Percentiles rank a stretch among this genome's conserved stretches.
These are phyloP conservation scores for Horisme vitalbata DNA, from an alignment of 2,888 invertebrate genomes.

Conservation along the genomic window DNA sequence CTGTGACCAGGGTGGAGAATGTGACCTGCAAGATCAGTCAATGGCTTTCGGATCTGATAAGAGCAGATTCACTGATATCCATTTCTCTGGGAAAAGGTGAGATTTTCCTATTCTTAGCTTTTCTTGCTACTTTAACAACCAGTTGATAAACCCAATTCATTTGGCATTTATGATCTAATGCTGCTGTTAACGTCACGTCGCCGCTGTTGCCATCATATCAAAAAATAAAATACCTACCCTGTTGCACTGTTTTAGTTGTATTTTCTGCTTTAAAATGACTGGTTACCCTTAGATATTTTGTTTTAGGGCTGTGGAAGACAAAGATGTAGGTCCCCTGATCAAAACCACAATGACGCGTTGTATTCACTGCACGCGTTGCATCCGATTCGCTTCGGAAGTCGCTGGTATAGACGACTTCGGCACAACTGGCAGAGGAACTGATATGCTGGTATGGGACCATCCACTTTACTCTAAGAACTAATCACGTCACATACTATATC, in stretches of 20 bases:
- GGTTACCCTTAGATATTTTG: background rate
- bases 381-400: conserved; percentile 99
- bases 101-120: too few species aligned
- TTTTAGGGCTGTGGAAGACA: conserved; percentile 97
- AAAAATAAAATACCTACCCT: background rate
- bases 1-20: conserved; percentile 98
- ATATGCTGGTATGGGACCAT: conserved; percentile 97
- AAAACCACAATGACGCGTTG: conserved; percentile 99
- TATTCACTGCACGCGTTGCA: conserved; percentile 99
- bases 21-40: conserved; percentile 98
- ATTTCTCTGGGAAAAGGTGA: conserved; percentile 94
- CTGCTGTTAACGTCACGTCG: background rate
- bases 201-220: background rate
- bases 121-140: too few species aligned
- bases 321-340: conserved; percentile 98
- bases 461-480: too few species aligned
- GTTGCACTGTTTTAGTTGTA: too few species aligned
- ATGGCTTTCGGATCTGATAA: conserved; percentile 99
- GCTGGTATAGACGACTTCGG: conserved; percentile 99
- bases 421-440: conserved; percentile 95
- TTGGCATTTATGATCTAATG: background rate
- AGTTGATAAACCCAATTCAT: too few species aligned
- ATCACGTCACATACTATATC: too few species aligned
- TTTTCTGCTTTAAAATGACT: too few species aligned
- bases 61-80: conserved; percentile 96